Percentiles rank a stretch among this genome's conserved stretches.
Evolutionary conservation across 2,888 invertebrate species (phyloP).

Genomic region (Drosophila monieri): DNA sequence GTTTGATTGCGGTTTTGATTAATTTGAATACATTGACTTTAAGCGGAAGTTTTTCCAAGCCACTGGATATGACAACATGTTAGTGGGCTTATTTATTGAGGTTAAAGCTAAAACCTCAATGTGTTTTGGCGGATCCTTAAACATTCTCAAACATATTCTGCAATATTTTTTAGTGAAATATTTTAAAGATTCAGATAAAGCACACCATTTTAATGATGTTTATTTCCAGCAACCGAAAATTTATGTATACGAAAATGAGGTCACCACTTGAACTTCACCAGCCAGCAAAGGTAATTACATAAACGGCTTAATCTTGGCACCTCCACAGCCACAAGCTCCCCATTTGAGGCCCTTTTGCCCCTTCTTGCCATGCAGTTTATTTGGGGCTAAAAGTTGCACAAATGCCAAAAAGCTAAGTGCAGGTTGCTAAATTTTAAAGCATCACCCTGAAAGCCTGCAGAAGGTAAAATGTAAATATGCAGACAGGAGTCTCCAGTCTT

Average conservation of each 20-base stretch:
- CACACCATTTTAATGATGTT: neutral
- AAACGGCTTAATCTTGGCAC: constrained; percentile 1
- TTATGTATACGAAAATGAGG: neutral
- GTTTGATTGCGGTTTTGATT: constrained; percentile 3
- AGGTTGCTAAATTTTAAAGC: constrained; percentile 47
- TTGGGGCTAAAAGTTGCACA: constrained; percentile 3
- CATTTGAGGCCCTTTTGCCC: neutral
- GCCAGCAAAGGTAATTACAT: neutral
- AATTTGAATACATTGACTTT: constrained; percentile 3
- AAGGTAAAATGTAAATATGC: constrained; percentile 47
- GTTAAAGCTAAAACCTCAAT: neutral
- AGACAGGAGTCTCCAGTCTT: constrained; percentile 14
- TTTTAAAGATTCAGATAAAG: too few relatives aligned
- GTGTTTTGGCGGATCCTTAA: neutral
- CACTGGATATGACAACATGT: constrained; percentile 1
- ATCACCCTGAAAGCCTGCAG: constrained; percentile 15
- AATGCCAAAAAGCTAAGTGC: constrained; percentile 55
- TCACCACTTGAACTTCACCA: neutral
- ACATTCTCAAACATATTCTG: neutral
- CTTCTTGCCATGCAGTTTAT: neutral
- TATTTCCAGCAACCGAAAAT: too few relatives aligned
- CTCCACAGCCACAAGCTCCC: neutral
- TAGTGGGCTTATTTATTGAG: constrained; percentile 3
- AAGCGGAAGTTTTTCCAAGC: constrained; percentile 3
- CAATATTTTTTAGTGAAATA: too few relatives aligned